Evolutionary conservation across 2,797 vertebrate species (phyloP), one percentile per base, ranked within the genome.

Genomic region (Florisuga fusca): DNA sequence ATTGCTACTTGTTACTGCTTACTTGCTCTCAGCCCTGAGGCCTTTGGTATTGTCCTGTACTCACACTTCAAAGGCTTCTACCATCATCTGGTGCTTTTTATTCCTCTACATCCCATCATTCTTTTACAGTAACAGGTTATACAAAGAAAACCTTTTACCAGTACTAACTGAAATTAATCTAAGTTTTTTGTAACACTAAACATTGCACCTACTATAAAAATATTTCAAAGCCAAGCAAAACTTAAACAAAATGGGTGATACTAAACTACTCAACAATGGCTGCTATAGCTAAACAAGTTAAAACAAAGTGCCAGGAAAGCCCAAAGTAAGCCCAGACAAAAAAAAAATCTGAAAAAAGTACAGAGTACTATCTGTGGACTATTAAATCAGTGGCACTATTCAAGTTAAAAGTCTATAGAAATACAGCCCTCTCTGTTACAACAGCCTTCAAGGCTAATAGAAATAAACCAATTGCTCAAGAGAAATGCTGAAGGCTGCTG

Each of bases 1-100:
- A 68, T 33, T 0, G 0, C 62, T 64, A 50, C n/a, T n/a, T n/a
- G n/a, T n/a, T n/a, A 6, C 9, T 18, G 9, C 29, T 74, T 34
- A 33, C 4, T 22, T 62, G 4, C 53, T 34, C 10, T 76, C 38
- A 67, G 23, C 23, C 9, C 14, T 59, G 51, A 54, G 2, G 22
- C 8, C 31, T 86, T 81, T 51, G 11, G 15, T 62, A 14, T 22
- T 69, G 16, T 23, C 26, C 12, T 27, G 18, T 74, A 21, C 14
- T 59, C 1, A 1, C 16, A 27, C 3, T 46, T 69, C 13, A 51
- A 62, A 15, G 27, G 31, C 6, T 61, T 90, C 55, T 87, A 36
- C 16, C 36, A 1, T 64, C 50, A 50, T 53, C 22, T 12, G 48
- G 5, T 67, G 18, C 41, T 59, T 91, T 91, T 38, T 31, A 43